A percentile compares a stretch with the other conserved stretches of the same genome.
Evolutionary conservation across 1,140 invertebrate genomes (phyloP).

Genomic region (Pseudomyrmex sp.): DNA sequence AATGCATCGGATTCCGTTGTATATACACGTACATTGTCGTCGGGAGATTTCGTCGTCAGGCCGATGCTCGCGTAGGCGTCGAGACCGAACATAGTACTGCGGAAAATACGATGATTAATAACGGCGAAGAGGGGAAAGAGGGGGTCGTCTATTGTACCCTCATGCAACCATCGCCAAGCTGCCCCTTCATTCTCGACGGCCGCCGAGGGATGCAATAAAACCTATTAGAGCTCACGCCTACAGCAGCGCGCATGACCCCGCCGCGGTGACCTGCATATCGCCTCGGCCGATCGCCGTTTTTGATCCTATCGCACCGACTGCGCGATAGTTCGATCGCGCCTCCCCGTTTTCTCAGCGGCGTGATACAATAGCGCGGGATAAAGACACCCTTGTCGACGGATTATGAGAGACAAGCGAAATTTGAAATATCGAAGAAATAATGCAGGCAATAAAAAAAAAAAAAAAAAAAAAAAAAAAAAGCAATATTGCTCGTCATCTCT

Average conservation of each 20-base stretch:
- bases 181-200: slow-evolving; percentile 60
- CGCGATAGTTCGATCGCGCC: slow-evolving; percentile 50
- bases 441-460: not conserved
- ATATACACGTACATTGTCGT: not conserved
- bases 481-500: slow-evolving; percentile 8
- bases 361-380: slow-evolving; percentile 31
- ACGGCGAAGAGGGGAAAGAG: slow-evolving; percentile 24
- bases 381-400: slow-evolving; percentile 37
- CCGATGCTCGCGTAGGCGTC: too few relatives aligned
- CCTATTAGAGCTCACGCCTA: slow-evolving; percentile 63
- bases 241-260: slow-evolving; percentile 29
- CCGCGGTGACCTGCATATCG: slow-evolving; percentile 35
- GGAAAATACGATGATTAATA: slow-evolving; percentile 72
- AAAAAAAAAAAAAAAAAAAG: not conserved
- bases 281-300: slow-evolving; percentile 49
- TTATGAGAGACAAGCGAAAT: slow-evolving; percentile 40
- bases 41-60: not conserved
- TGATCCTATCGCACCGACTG: slow-evolving; percentile 43
- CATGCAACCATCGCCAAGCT: slow-evolving; percentile 9
- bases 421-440: slow-evolving; percentile 40
- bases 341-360: not conserved
- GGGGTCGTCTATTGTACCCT: slow-evolving; percentile 56
- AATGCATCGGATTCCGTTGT: not conserved
- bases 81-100: slow-evolving; percentile 14
- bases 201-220: slow-evolving; percentile 75